Conservation (phyloP, 2,113 vertebrate species). For the Rhea americana region DNA sequence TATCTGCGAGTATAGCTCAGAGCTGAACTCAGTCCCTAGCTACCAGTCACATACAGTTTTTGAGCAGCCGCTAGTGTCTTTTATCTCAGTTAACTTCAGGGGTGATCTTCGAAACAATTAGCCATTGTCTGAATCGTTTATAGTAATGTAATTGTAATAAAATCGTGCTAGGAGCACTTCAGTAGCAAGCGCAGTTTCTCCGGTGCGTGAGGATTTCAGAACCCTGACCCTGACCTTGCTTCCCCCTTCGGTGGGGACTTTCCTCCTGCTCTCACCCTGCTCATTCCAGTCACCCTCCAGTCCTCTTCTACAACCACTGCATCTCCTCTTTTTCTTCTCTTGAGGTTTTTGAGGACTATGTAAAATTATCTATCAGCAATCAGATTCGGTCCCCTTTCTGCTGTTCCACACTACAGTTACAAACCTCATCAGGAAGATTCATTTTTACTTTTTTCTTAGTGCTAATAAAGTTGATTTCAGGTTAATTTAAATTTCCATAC, state of each 20-base stretch:
- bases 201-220: not conserved
- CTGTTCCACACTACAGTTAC: not conserved
- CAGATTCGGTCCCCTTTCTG: not conserved
- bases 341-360: not conserved
- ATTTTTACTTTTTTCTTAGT: not conserved
- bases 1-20: not conserved
- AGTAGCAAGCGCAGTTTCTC: not conserved
- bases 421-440: not conserved
- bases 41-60: not conserved
- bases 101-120: not conserved
- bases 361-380: not conserved
- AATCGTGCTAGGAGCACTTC: not conserved
- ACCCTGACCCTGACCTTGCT: not conserved
- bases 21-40: not conserved
- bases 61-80: conserved; percentile 12
- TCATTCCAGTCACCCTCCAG: not conserved
- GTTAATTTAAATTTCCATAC: not conserved
- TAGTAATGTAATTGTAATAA: not conserved
- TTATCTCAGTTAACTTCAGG: conserved; percentile 19
- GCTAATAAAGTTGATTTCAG: not conserved
- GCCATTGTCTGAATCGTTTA: conserved; percentile 5
- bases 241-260: not conserved
- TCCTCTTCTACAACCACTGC: not conserved
- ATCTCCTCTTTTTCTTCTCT: not conserved
- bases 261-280: not conserved